A percentile compares a stretch with the other conserved stretches of the same genome.
phyloP scores from a whole-genome alignment of 2,888 invertebrate genomes.

The Drosophila barbarae region DNA sequence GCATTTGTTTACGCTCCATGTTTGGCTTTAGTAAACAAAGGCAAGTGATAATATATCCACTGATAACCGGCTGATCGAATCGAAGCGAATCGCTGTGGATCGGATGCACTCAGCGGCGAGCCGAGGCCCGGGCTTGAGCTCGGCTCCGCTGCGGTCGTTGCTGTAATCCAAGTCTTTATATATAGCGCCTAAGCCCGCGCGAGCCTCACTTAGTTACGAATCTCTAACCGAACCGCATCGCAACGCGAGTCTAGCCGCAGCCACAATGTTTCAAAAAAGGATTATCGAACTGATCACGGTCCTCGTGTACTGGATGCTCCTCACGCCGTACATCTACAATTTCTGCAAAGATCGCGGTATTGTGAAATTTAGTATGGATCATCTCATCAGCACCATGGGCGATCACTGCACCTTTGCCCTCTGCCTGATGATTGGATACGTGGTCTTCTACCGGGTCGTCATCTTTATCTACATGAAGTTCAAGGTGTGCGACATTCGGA shows the following conservation, averaged over 20 bases:
- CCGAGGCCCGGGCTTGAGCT: conserved; percentile 10
- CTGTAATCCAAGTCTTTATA: conserved; percentile 43
- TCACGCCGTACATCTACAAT: conserved; percentile 58
- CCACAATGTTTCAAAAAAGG: conserved; percentile 68
- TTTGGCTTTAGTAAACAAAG: conserved; percentile 19
- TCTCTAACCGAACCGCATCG: conserved; percentile 54
- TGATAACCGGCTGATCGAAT: conserved; percentile 19
- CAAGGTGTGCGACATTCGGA: conserved; percentile 59
- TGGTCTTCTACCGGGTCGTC: conserved; percentile 56
- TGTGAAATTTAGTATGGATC: conserved; percentile 54
- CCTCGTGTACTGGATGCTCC: conserved; percentile 63
- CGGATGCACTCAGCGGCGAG: conserved; percentile 11
- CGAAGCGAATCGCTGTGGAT: neutral
- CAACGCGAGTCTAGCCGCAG: conserved; percentile 16
- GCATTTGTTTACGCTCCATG: conserved; percentile 44
- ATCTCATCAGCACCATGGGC: conserved; percentile 50
- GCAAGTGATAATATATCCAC: conserved; percentile 9
- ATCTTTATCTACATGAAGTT: conserved; percentile 62
- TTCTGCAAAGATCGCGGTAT: conserved; percentile 45
- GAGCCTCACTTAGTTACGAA: conserved; percentile 63
- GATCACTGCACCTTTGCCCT: conserved; percentile 54
- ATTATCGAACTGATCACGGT: conserved; percentile 63
- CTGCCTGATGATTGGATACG: conserved; percentile 56
- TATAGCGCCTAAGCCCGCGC: conserved; percentile 55
- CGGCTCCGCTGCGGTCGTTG: conserved; percentile 37